Conservation (phyloP, 1,140 invertebrate species). For the Prorops nasuta region DNA sequence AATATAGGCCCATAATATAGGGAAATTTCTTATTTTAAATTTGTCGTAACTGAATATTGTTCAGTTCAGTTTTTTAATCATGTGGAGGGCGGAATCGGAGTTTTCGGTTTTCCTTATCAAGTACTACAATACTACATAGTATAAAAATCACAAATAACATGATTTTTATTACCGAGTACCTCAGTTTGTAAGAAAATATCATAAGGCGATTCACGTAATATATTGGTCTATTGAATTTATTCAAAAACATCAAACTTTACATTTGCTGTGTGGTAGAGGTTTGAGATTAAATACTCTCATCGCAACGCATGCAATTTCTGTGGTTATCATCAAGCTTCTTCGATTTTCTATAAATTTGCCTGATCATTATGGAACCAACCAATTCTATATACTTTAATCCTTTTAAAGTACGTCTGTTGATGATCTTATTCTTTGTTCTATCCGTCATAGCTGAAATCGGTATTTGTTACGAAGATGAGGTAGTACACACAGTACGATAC, state of each 20-base stretch:
- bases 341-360: neutral
- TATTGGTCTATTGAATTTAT: neutral
- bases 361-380: neutral
- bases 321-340: neutral
- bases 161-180: neutral
- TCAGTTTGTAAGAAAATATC: neutral
- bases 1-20: too few species aligned
- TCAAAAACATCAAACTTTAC: too few species aligned
- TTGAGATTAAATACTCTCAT: neutral
- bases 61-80: too few species aligned
- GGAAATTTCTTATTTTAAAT: too few species aligned
- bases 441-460: conserved; percentile 24
- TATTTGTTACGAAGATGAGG: conserved; percentile 11
- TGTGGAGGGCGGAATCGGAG: conserved; percentile 21
- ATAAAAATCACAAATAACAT: neutral
- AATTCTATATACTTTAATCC: neutral
- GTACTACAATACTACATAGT: neutral
- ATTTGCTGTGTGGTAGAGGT: neutral
- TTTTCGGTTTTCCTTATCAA: conserved; percentile 28
- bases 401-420: conserved; percentile 4
- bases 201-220: neutral
- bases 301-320: neutral
- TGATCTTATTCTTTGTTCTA: conserved; percentile 14
- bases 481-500: conserved; percentile 12
- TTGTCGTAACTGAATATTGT: too few species aligned